These are phyloP conservation scores for Todiramphus chloris DNA, from an alignment of 2,113 vertebrate species.

Conservation along the genomic window DNA sequence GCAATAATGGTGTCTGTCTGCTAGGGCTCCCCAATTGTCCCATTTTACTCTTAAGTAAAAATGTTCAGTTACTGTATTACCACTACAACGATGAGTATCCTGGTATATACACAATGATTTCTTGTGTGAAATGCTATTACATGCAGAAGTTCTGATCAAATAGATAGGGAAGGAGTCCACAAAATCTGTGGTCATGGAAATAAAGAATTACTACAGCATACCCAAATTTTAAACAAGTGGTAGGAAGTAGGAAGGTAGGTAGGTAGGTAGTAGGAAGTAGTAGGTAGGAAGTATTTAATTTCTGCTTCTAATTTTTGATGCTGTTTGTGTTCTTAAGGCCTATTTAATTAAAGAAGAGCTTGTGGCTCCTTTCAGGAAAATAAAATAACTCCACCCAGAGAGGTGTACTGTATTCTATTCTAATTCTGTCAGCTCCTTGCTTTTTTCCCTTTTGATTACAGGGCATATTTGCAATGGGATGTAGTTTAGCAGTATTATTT, in stretches of 20 bases:
- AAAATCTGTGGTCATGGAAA: slow-evolving; percentile 20
- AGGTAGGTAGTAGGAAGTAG: no score
- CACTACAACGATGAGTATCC: not conserved
- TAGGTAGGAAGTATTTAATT: slow-evolving; percentile 7
- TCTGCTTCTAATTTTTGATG: slow-evolving; percentile 14
- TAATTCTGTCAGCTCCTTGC: not conserved
- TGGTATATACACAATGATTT: not conserved
- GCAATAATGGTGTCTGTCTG: not conserved
- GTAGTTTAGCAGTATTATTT: not conserved
- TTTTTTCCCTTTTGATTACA: not conserved
- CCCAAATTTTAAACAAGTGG: slow-evolving; percentile 1
- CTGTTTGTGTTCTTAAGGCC: slow-evolving; percentile 4
- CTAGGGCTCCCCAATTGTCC: not conserved
- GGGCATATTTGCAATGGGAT: not conserved
- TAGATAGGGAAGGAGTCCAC: not conserved
- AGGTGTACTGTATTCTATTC: not conserved
- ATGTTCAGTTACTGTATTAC: not conserved
- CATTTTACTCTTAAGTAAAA: not conserved
- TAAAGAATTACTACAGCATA: not conserved
- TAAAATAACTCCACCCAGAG: slow-evolving; percentile 26
- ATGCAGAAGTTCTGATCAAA: slow-evolving; percentile 1
- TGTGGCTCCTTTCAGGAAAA: slow-evolving; percentile 2
- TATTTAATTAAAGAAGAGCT: slow-evolving; percentile 29
- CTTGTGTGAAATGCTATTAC: not conserved
- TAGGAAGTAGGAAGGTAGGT: not conserved